Evolutionary conservation across 2,888 invertebrate genomes (phyloP), one percentile per base, ranked within the genome.

Genomic region (Eugnorisma glareosa): DNA sequence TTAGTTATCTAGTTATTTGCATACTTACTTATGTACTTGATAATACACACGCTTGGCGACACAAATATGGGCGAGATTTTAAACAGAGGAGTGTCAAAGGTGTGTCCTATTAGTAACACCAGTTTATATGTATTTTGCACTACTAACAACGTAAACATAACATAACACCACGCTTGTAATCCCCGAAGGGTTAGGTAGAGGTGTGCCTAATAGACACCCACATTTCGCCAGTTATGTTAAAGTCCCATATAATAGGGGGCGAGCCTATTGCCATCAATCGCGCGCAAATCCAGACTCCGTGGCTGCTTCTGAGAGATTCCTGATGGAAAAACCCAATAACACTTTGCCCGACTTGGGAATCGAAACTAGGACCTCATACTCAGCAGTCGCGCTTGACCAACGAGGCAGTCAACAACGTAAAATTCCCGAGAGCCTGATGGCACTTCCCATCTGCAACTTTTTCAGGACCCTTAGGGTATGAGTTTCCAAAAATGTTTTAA

Each of bases 11-110:
- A 57, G 18, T 48, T 75, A 79, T 83, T 77, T 48, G 40, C 54
- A 77, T 67, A 63, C 63, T 45, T 63, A 61, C 37, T 18, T 31
- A 54, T 8, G 10, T 35, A n/a, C 35, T 24, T 48, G n/a, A 57
- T 57, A 64, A 51, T 31, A 40, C 45, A 61, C 31, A 48, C 37
- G 63, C 61, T 61, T 83, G 45, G 57, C 35, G 67, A 68, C 64
- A 68, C 48, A 64, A 57, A 83, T 35, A 78, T 57, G 51, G 57
- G 15, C 64, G 64, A 79, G 63, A 79, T 79, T 79, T 51, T 43
- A 57, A 83, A 63, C 28, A 83, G 35, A 48, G 79, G 79, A 64
- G 79, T 64, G 84, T 24, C 67, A 21, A 24, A 64, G 79, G 57
- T 68, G 63, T 13, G 84, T 83, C 18, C 10, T 61, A 40, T 54